Percentiles rank a stretch among this genome's conserved stretches.
Conservation (phyloP, 2,888 invertebrate genomes). For the Romanomermis culicivorax region DNA sequence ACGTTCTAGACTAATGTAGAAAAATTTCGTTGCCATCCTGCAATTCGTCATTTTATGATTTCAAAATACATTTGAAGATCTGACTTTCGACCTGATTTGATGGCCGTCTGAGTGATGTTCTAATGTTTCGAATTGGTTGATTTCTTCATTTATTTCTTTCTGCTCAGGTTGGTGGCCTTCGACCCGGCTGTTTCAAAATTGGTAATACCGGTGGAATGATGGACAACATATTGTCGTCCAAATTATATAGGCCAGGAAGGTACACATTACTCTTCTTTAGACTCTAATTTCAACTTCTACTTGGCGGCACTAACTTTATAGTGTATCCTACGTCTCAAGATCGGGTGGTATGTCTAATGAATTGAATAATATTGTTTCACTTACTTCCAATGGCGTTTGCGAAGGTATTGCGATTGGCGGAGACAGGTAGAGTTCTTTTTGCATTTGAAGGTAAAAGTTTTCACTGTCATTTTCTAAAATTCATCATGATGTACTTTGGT, state of each 20-base stretch:
- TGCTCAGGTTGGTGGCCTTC: constrained; percentile 73
- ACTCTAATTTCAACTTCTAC: too few species aligned
- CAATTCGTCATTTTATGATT: too few species aligned
- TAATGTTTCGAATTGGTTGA: too few species aligned
- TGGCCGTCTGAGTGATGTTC: too few species aligned
- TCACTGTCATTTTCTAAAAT: neutral
- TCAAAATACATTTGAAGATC: too few species aligned
- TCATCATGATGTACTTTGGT: too few species aligned
- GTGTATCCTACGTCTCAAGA: constrained; percentile 90
- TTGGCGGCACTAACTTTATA: constrained; percentile 30
- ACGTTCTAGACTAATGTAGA: too few species aligned
- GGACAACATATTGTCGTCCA: constrained; percentile 91
- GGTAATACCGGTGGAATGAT: constrained; percentile 96
- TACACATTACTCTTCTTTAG: constrained; percentile 14
- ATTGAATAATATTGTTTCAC: constrained; percentile 85
- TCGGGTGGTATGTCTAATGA: constrained; percentile 99
- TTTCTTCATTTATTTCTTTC: too few species aligned
- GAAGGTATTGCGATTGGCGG: constrained; percentile 97
- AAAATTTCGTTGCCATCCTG: too few species aligned
- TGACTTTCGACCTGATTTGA: too few species aligned
- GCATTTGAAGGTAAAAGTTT: neutral
- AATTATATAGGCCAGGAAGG: constrained; percentile 74
- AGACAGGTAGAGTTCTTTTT: constrained; percentile 43
- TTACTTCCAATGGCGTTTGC: constrained; percentile 84
- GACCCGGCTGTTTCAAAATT: constrained; percentile 96